Base-by-base conservation (phyloP, 2,888 invertebrate species). In the Chouioia cunea region DNA sequence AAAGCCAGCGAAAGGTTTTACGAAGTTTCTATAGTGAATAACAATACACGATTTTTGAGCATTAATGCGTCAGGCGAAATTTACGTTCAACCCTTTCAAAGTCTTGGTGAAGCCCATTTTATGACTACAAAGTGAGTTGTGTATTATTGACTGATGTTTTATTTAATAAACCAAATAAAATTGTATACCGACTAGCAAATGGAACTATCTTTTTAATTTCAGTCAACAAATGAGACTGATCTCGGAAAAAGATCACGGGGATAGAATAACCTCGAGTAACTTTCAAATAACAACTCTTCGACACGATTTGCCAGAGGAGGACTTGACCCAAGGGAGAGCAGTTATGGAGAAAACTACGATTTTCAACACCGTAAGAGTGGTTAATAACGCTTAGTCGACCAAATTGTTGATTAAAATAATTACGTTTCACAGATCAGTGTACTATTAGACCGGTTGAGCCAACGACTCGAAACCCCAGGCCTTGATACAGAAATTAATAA, bases 21-120 rank as follows among this genome's bases (percentile, higher is more conserved):
- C 68, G 80, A 74, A 70, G 68, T 86, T 50, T 76, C 75, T 62
- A 56, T 75, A 6, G 76, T 79, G 15, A 79, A 76, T 6, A 76
- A 80, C n/a, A 68, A 76, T 53, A 78, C 77, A 18, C 76, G 79
- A 0, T 81, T 86, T 59, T 73, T 78, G 46, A 80, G 78, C 60
- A 75, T 87, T 10, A 83, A 82, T 73, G 82, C 85, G 52, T 80
- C 83, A 44, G 86, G 87, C 48, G 82, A 83, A 65, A 81, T 86
- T 71, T 83, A 86, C 66, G 80, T 86, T 15, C 86, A 86, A 74
- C 86, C 86, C 3, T 87, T 86, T 70, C 85, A 86, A 79, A 85
- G 85, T 68, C 81, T 83, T 70, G 86, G 86, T 2, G 86, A 87
- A 79, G 84, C 85, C 36, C 86, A 87, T 64, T 85, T 81, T 73